Evolutionary conservation across 2,888 invertebrate genomes (phyloP).

Genomic region (Elmis aenea): DNA sequence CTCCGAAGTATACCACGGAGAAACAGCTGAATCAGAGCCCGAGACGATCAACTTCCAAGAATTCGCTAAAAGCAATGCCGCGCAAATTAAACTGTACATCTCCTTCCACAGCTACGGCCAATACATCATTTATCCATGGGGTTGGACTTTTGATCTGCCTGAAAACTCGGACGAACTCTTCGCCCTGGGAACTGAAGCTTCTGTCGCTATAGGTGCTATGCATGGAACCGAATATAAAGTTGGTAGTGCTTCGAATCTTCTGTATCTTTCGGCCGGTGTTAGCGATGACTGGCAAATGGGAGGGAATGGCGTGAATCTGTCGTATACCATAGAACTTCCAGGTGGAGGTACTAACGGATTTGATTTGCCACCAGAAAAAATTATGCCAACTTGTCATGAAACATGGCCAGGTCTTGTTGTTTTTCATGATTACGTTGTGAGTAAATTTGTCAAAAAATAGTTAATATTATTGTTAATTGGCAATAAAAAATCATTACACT

Average conservation of each 20-base stretch:
- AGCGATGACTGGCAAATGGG: slow-evolving; percentile 62
- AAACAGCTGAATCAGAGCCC: slow-evolving; percentile 60
- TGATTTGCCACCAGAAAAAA: too few species aligned
- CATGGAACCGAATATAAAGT: slow-evolving; percentile 48
- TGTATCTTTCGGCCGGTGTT: slow-evolving; percentile 57
- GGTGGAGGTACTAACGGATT: too few species aligned
- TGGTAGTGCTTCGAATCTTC: slow-evolving; percentile 45
- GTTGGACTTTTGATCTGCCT: slow-evolving; percentile 50
- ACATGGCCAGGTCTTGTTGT: too few species aligned
- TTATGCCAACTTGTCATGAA: too few species aligned
- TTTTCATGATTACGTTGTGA: too few species aligned
- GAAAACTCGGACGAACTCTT: slow-evolving; percentile 48
- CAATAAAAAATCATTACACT: too few species aligned
- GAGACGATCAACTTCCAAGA: slow-evolving; percentile 58
- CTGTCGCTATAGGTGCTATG: slow-evolving; percentile 41
- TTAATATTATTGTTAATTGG: too few species aligned
- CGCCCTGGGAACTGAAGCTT: slow-evolving; percentile 45
- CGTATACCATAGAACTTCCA: slow-evolving; percentile 63
- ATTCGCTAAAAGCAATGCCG: slow-evolving; percentile 49
- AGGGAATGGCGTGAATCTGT: slow-evolving; percentile 52
- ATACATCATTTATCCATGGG: slow-evolving; percentile 65
- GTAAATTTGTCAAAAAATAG: too few species aligned
- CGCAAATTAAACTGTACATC: slow-evolving; percentile 58
- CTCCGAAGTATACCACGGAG: slow-evolving; percentile 57
- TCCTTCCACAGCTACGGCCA: slow-evolving; percentile 72